These are phyloP conservation scores for Petrocephalus schoutedeni DNA, from an alignment of 2,797 vertebrate species.

Conservation along the genomic window DNA sequence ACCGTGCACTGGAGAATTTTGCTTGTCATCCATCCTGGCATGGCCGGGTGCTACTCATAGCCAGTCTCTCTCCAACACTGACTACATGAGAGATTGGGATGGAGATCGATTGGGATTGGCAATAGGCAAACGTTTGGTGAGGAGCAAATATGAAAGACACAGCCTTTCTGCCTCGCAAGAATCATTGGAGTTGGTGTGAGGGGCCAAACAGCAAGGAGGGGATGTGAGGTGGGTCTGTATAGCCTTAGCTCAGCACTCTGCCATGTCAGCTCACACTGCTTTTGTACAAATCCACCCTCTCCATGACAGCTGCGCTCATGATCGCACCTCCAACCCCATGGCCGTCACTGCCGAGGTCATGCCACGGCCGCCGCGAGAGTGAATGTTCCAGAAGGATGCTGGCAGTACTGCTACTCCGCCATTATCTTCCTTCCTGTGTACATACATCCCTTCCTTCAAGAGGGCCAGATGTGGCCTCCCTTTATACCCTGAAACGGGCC, in stretches of 20 bases:
- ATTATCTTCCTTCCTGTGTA: background rate
- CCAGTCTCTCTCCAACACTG: background rate
- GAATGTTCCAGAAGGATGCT: background rate
- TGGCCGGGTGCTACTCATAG: background rate
- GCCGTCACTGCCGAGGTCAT: background rate
- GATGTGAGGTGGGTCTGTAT: background rate
- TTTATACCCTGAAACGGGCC: background rate
- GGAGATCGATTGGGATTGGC: background rate
- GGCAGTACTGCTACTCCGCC: background rate
- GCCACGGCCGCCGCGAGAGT: background rate
- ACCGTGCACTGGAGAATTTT: background rate
- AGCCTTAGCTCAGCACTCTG: background rate
- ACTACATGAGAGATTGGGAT: background rate
- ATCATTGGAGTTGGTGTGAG: background rate
- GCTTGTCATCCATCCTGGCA: background rate
- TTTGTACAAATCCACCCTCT: background rate
- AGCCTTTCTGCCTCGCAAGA: background rate
- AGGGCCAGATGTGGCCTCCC: background rate
- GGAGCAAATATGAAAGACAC: background rate
- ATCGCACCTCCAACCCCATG: background rate
- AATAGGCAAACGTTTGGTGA: background rate
- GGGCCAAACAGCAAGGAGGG: background rate
- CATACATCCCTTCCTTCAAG: background rate
- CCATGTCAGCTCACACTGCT: background rate
- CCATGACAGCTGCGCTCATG: background rate